A percentile compares a stretch with the other conserved stretches of the same genome.
Evolutionary conservation across 2,888 invertebrate species (phyloP).

Genomic region (Dicycla oo): DNA sequence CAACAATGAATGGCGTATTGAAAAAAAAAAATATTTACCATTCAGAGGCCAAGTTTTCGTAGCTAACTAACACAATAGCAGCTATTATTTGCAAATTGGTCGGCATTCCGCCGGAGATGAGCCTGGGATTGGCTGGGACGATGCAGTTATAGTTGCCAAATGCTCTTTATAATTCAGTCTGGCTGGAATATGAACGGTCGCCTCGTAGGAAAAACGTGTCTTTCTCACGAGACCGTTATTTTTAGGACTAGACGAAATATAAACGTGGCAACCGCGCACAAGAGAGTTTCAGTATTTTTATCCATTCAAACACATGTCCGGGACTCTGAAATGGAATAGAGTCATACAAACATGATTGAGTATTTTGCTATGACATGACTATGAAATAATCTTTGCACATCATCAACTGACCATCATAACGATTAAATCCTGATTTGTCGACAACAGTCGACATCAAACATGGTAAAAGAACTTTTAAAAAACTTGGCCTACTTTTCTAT

Average conservation of each 20-base stretch:
- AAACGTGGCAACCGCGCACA: constrained; percentile 15
- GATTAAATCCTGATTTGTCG: constrained; percentile 24
- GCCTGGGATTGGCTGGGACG: constrained; percentile 27
- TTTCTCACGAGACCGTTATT: constrained; percentile 44
- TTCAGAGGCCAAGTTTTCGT: constrained; percentile 65
- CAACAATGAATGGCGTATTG: constrained; percentile 57
- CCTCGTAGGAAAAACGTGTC: constrained; percentile 33
- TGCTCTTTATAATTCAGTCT: constrained; percentile 26
- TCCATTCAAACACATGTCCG: neutral
- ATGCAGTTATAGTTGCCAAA: constrained; percentile 50
- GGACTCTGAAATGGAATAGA: neutral
- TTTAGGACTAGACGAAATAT: constrained; percentile 28
- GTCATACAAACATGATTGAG: neutral
- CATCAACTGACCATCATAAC: neutral
- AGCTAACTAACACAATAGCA: constrained; percentile 47
- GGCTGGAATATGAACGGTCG: constrained; percentile 21
- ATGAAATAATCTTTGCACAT: neutral
- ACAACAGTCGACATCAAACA: constrained; percentile 29
- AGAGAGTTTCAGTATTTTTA: neutral
- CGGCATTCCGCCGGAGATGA: constrained; percentile 37
- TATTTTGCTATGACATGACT: neutral
- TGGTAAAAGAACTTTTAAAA: constrained; percentile 30
- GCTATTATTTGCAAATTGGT: constrained; percentile 59
- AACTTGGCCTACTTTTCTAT: constrained; percentile 49
- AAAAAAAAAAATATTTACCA: constrained; percentile 55